These are phyloP conservation scores for Myiozetetes cayanensis DNA, from an alignment of 2,113 vertebrate species.

Conservation along the genomic window DNA sequence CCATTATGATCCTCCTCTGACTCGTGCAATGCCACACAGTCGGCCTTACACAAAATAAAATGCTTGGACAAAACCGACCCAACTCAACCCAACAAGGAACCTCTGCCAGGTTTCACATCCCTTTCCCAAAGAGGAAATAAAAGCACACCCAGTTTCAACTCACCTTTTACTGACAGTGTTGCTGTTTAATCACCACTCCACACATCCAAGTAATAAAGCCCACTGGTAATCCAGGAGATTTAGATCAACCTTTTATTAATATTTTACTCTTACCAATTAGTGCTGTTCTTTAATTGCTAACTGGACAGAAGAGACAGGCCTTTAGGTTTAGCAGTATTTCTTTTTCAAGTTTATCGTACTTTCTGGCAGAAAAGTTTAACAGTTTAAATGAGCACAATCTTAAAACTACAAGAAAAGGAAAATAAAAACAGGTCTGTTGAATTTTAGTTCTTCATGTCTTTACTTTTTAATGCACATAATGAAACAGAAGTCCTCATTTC, in stretches of 20 bases:
- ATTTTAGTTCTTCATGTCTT: background rate
- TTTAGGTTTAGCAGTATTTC: background rate
- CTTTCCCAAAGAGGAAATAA: background rate
- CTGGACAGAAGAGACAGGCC: background rate
- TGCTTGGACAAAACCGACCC: background rate
- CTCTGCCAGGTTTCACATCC: background rate
- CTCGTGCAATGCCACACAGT: rapidly evolving
- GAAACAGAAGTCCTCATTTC: constrained; percentile 9
- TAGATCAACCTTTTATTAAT: background rate
- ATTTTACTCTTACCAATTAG: background rate
- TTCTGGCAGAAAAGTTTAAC: background rate
- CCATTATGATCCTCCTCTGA: background rate
- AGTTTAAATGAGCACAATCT: background rate
- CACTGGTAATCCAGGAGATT: background rate
- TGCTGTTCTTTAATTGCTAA: background rate
- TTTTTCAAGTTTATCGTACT: background rate
- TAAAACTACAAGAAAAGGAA: background rate
- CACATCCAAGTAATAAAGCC: background rate
- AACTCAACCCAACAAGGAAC: background rate
- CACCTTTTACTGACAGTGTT: background rate
- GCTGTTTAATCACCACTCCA: background rate
- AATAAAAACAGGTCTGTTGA: background rate
- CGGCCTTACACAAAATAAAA: background rate
- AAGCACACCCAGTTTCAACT: background rate
- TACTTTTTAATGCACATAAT: background rate